phyloP scores from a whole-genome alignment of 2,797 vertebrate genomes.

The Denticeps clupeoides region DNA sequence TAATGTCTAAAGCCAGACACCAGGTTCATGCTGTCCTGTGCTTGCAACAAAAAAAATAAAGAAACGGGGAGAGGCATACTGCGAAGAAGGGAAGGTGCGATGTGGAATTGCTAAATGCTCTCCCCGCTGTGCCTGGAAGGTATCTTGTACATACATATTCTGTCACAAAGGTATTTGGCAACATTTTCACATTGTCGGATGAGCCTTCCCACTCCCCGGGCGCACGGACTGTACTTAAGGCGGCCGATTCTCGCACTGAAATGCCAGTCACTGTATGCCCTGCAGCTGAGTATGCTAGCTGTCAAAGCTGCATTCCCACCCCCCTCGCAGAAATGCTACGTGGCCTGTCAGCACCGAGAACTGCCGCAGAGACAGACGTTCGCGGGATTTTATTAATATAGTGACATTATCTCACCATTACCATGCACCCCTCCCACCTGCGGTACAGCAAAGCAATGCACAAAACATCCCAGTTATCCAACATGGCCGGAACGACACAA shows the following conservation, averaged over 20 bases:
- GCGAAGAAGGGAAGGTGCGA: neutral
- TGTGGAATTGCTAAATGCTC: constrained; percentile 1
- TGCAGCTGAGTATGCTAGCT: neutral
- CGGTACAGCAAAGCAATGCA: neutral
- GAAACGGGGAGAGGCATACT: neutral
- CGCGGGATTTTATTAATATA: neutral
- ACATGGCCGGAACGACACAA: neutral
- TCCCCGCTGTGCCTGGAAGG: neutral
- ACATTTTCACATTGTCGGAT: neutral
- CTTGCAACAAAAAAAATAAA: neutral
- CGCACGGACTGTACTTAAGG: neutral
- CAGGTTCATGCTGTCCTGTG: neutral
- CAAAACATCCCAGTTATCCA: neutral
- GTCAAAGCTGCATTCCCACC: neutral
- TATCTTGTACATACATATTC: neutral
- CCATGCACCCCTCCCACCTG: neutral
- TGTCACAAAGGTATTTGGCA: constrained; percentile 5
- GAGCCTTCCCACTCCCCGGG: neutral
- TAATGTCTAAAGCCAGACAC: neutral
- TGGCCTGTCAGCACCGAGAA: neutral
- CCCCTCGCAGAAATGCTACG: neutral
- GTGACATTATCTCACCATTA: neutral
- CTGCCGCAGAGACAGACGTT: neutral
- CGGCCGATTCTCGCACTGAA: constrained; percentile 5
- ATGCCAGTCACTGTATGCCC: neutral